Conservation (phyloP, 2,797 vertebrate genomes). For the Acropternis orthonyx region DNA sequence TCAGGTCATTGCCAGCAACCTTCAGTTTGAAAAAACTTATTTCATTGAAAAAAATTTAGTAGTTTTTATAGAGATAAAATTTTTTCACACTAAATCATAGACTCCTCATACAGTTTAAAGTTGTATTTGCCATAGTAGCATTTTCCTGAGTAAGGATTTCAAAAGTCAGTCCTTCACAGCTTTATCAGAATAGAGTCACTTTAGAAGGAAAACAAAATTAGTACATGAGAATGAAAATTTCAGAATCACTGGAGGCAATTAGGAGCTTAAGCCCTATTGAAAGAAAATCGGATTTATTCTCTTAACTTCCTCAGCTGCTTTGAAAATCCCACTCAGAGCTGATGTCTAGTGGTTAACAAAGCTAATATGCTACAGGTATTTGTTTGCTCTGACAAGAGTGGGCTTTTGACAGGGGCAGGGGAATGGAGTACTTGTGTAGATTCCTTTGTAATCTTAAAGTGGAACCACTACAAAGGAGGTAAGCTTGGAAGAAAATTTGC, state of each 20-base stretch:
- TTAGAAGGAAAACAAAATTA: neutral
- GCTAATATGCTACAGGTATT: neutral
- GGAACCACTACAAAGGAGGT: neutral
- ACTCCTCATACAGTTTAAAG: neutral
- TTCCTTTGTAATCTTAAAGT: neutral
- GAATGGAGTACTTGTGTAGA: neutral
- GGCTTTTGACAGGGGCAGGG: neutral
- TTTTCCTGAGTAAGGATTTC: neutral
- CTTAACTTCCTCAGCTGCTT: neutral
- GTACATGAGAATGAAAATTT: neutral
- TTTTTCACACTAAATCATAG: neutral
- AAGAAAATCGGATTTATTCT: neutral
- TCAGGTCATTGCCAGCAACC: neutral
- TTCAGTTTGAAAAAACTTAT: neutral
- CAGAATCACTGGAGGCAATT: neutral
- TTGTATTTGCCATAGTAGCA: neutral
- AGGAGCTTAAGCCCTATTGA: neutral
- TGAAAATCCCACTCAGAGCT: slow-evolving; percentile 1
- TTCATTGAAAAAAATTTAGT: neutral
- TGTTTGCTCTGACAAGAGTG: neutral
- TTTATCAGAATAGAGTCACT: neutral
- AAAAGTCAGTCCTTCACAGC: neutral
- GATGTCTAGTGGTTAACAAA: neutral
- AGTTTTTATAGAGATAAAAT: neutral
- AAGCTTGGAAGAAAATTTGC: neutral